These are phyloP conservation scores for Polyodon spathula DNA, from an alignment of 2,113 vertebrate species.

Conservation along the genomic window DNA sequence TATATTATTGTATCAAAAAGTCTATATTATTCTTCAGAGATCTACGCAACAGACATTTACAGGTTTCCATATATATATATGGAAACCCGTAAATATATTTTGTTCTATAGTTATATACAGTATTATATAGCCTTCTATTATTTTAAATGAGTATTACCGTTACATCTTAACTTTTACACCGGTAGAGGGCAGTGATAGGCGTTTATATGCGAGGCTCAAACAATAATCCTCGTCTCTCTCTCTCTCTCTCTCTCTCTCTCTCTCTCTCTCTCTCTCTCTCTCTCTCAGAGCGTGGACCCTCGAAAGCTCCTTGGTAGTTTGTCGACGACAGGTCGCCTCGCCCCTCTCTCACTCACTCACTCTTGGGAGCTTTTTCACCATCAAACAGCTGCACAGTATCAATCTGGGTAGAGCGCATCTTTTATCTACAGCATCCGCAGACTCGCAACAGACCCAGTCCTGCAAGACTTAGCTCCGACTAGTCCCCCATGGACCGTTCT, in stretches of 20 bases:
- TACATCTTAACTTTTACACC: no score
- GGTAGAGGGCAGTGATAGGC: constrained; percentile 30
- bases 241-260: constrained; percentile 6
- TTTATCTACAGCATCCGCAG: constrained; percentile 10
- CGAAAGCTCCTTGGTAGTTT: no score
- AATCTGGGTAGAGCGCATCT: constrained; percentile 12
- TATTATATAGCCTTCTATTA: no score
- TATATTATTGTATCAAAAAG: no score
- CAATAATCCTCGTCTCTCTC: background rate
- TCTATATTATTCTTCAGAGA: no score
- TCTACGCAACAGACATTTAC: no score
- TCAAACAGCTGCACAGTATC: constrained; percentile 18
- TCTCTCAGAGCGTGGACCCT: no score
- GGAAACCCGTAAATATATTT: no score
- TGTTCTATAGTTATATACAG: no score
- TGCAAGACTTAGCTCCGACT: constrained; percentile 22
- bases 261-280: constrained; percentile 2
- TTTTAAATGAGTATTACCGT: no score
- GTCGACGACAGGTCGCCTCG: no score
- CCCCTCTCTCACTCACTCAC: background rate
- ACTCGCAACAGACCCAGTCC: constrained; percentile 21
- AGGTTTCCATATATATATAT: no score
- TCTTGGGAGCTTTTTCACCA: constrained; percentile 12
- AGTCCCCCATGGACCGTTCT: constrained; percentile 31
- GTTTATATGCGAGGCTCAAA: constrained; percentile 2